These are phyloP conservation scores for Falco columbarius DNA, from an alignment of 2,797 vertebrate species.

Conservation along the genomic window DNA sequence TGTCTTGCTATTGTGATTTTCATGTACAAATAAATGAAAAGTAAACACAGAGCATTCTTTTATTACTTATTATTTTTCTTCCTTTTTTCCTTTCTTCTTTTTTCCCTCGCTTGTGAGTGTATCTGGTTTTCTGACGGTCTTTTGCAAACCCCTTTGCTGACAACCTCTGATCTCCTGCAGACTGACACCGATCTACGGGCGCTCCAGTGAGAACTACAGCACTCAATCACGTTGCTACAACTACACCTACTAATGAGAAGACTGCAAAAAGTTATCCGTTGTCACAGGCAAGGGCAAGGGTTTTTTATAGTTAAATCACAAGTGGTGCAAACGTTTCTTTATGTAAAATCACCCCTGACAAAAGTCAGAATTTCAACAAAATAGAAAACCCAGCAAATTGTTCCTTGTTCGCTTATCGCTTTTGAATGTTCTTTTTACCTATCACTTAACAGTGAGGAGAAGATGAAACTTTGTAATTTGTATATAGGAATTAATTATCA, in stretches of 20 bases:
- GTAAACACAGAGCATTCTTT: neutral
- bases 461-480: neutral
- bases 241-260: neutral
- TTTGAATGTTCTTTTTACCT: neutral
- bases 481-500: neutral
- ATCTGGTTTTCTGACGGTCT: neutral
- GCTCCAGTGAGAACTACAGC: neutral
- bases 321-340: neutral
- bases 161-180: neutral
- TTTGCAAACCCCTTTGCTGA: neutral
- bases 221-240: neutral
- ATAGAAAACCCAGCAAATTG: neutral
- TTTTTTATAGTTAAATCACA: neutral
- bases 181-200: neutral
- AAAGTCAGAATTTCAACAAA: neutral
- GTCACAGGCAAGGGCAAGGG: neutral
- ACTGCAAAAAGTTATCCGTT: neutral
- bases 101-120: neutral
- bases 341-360: neutral
- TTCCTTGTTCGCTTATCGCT: neutral
- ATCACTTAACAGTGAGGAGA: neutral
- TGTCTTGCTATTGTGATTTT: neutral
- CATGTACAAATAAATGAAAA: neutral
- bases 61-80: neutral
- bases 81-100: too few species aligned